Evolutionary conservation across 2,113 vertebrate genomes (phyloP).

Genomic region (Amphilophus citrinellus): DNA sequence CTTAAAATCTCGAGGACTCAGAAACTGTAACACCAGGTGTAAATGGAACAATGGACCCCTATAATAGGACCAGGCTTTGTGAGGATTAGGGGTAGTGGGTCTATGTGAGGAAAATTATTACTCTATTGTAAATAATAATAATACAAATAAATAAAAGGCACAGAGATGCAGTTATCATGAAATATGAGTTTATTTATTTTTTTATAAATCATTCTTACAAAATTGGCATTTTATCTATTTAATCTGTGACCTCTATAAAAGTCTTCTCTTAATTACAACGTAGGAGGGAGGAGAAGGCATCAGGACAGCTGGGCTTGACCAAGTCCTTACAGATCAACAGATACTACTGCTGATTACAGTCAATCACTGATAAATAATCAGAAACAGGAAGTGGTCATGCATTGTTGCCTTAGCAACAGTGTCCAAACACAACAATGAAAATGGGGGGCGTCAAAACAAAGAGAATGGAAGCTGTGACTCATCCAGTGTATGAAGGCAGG

Average conservation of each 20-base stretch:
- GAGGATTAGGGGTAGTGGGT: neutral
- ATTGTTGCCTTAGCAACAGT: constrained; percentile 63
- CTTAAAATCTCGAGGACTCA: too few relatives aligned
- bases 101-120: neutral
- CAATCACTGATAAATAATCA: constrained; percentile 74
- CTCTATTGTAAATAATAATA: neutral
- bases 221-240: constrained; percentile 82
- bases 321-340: constrained; percentile 46
- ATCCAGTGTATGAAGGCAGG: constrained; percentile 69
- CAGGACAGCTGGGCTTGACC: constrained; percentile 67
- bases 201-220: constrained; percentile 85
- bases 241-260: constrained; percentile 85
- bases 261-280: constrained; percentile 85
- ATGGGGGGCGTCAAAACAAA: neutral
- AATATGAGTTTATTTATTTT: constrained; percentile 82
- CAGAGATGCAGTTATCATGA: constrained; percentile 63
- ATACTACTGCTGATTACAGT: constrained; percentile 29
- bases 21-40: neutral
- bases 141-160: neutral
- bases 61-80: neutral
- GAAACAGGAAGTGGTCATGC: constrained; percentile 73
- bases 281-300: constrained; percentile 72
- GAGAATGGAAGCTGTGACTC: constrained; percentile 53
- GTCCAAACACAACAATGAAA: constrained; percentile 57
- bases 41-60: neutral